Percentiles rank a stretch among this genome's conserved stretches.
These are phyloP conservation scores for Mamestra brassicae DNA, from an alignment of 2,888 invertebrate genomes.

Conservation along the genomic window DNA sequence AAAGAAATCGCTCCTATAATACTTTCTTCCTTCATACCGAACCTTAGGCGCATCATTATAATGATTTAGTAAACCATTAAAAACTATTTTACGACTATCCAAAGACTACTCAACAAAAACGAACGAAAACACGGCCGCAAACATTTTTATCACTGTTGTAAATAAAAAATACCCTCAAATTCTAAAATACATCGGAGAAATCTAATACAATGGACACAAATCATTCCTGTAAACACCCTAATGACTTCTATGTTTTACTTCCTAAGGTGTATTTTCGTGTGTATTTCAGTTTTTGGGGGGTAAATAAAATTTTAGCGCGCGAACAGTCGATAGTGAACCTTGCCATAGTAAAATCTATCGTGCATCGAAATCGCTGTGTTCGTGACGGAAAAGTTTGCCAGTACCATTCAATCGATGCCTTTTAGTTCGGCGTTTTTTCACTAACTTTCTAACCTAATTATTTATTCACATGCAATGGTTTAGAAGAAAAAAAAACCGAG, in stretches of 20 bases:
- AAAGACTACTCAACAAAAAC: slow-evolving; percentile 78
- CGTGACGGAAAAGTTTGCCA: slow-evolving; percentile 82
- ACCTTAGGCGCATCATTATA: slow-evolving; percentile 66
- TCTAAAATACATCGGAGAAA: slow-evolving; percentile 80
- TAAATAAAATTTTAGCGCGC: slow-evolving; percentile 64
- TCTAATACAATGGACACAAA: slow-evolving; percentile 65
- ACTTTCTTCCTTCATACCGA: slow-evolving; percentile 59
- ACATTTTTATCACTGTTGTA: slow-evolving; percentile 88
- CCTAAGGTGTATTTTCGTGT: slow-evolving; percentile 70
- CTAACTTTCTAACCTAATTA: slow-evolving; percentile 82
- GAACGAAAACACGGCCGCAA: slow-evolving; percentile 85
- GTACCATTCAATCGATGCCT: slow-evolving; percentile 84
- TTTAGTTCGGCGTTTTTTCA: slow-evolving; percentile 76
- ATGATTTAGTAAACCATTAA: slow-evolving; percentile 70
- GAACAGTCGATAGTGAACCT: slow-evolving; percentile 78
- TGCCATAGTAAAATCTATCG: slow-evolving; percentile 86
- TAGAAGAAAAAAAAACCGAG: slow-evolving; percentile 34
- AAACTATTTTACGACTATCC: slow-evolving; percentile 70
- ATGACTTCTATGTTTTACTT: slow-evolving; percentile 53
- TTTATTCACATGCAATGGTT: slow-evolving; percentile 78
- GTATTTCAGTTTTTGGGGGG: slow-evolving; percentile 38
- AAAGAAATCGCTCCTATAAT: slow-evolving; percentile 63
- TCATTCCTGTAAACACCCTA: slow-evolving; percentile 54
- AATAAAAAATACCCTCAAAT: slow-evolving; percentile 81
- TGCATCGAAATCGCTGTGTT: slow-evolving; percentile 82